A percentile compares a stretch with the other conserved stretches of the same genome.
Evolutionary conservation across 2,797 vertebrate genomes (phyloP).

Genomic region (Miichthys miiuy): DNA sequence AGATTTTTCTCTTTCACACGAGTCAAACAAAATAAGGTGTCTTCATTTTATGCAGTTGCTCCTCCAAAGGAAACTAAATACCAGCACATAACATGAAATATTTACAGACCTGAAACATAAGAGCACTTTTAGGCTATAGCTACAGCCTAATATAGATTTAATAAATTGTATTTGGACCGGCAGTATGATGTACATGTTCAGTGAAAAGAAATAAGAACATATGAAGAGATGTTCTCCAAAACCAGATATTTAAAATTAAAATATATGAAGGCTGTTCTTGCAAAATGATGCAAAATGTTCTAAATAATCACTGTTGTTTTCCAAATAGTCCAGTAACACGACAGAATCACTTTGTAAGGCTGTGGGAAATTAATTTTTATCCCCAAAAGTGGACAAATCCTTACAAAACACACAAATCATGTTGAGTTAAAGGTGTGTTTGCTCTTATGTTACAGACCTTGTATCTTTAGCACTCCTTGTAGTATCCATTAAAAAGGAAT

Average conservation of each 20-base stretch:
- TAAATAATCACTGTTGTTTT: not conserved
- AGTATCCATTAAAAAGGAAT: not conserved
- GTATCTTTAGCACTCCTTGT: not conserved
- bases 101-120: slow-evolving; percentile 41
- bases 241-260: not conserved
- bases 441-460: not conserved
- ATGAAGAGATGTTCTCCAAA: not conserved
- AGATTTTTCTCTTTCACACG: not conserved
- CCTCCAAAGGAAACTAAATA: slow-evolving; percentile 40
- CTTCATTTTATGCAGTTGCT: slow-evolving; percentile 12
- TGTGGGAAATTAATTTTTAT: too few species aligned
- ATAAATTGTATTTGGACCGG: not conserved
- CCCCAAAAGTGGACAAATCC: slow-evolving; percentile 5
- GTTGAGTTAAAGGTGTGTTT: not conserved
- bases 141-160: slow-evolving; percentile 20
- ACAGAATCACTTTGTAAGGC: not conserved
- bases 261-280: not conserved
- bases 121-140: slow-evolving; percentile 24
- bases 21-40: slow-evolving; percentile 11
- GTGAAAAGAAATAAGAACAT: not conserved
- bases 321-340: not conserved
- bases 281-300: not conserved
- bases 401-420: not conserved
- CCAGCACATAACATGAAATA: slow-evolving; percentile 48
- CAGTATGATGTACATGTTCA: not conserved